Percentiles rank a stretch among this genome's conserved stretches.
These are phyloP conservation scores for Petaurus breviceps DNA, from an alignment of 2,113 vertebrate genomes.

Conservation along the genomic window DNA sequence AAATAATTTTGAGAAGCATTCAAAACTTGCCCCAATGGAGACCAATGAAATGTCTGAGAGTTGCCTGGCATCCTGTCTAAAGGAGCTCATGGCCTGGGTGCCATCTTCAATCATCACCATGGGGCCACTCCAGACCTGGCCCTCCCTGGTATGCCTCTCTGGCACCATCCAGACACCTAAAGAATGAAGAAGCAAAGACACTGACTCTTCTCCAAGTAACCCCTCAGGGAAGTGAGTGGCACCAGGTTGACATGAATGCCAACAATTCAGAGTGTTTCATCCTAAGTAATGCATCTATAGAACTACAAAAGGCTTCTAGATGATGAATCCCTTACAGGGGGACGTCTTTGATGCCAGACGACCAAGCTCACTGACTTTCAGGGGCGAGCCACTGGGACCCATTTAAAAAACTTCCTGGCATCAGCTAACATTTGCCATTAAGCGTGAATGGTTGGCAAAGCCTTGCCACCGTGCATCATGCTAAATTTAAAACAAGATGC, in stretches of 20 bases:
- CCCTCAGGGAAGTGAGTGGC: background rate
- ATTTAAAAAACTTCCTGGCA: constrained; percentile 52
- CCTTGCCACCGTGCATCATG: constrained; percentile 49
- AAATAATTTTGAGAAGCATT: background rate
- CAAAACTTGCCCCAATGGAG: constrained; percentile 53
- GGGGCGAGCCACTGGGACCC: background rate
- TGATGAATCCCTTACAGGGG: background rate
- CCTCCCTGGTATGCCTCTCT: constrained; percentile 13
- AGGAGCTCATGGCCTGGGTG: constrained; percentile 40
- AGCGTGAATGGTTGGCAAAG: constrained; percentile 61
- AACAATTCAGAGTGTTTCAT: constrained; percentile 1
- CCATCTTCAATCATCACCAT: constrained; percentile 55
- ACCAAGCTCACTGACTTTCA: background rate
- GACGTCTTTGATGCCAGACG: background rate
- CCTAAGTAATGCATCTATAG: constrained; percentile 17
- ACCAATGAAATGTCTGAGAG: constrained; percentile 48
- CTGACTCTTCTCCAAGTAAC: constrained; percentile 4
- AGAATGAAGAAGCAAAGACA: constrained; percentile 30
- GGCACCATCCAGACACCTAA: constrained; percentile 33
- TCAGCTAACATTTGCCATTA: constrained; percentile 55
- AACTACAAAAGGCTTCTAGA: constrained; percentile 3
- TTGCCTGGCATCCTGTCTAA: constrained; percentile 26
- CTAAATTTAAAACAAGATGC: constrained; percentile 70
- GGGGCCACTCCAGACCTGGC: constrained; percentile 45
- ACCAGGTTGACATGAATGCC: background rate